phyloP scores from a whole-genome alignment of 2,113 vertebrate species.

The Plecturocebus donacophilus region DNA sequence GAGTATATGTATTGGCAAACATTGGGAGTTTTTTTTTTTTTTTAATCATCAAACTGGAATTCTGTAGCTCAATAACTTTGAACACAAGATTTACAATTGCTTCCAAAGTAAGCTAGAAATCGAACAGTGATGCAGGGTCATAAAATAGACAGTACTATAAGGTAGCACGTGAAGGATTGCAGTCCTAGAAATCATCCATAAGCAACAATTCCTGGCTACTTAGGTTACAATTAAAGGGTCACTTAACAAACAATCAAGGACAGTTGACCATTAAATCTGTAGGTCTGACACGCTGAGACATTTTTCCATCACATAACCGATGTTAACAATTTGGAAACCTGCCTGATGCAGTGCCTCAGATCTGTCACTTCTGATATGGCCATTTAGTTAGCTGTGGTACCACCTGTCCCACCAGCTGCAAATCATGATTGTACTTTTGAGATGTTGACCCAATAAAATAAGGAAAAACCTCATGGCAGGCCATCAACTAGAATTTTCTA shows the following conservation, averaged over 20 bases:
- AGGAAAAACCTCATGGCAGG: background rate
- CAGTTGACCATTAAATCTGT: conserved; percentile 31
- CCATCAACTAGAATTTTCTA: background rate
- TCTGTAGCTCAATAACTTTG: conserved; percentile 64
- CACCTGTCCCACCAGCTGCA: background rate
- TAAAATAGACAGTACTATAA: conserved; percentile 35
- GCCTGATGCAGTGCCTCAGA: background rate
- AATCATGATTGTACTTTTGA: background rate
- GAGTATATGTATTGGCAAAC: conserved; percentile 27
- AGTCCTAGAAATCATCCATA: conserved; percentile 41
- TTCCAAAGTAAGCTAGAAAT: conserved; percentile 61
- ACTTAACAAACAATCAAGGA: conserved; percentile 42
- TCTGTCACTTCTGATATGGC: background rate
- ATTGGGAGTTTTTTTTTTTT: conserved; percentile 10
- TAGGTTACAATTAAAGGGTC: conserved; percentile 65
- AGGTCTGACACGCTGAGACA: background rate
- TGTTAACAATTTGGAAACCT: background rate
- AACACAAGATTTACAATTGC: conserved; percentile 56
- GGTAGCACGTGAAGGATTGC: conserved; percentile 38
- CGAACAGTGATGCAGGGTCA: background rate
- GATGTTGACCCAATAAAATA: background rate
- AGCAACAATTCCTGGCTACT: conserved; percentile 56
- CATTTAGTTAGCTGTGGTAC: background rate
- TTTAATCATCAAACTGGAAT: conserved; percentile 49
- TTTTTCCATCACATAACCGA: conserved; percentile 17